Evolutionary conservation across 2,113 vertebrate genomes (phyloP).

Genomic region (Numida meleagris): DNA sequence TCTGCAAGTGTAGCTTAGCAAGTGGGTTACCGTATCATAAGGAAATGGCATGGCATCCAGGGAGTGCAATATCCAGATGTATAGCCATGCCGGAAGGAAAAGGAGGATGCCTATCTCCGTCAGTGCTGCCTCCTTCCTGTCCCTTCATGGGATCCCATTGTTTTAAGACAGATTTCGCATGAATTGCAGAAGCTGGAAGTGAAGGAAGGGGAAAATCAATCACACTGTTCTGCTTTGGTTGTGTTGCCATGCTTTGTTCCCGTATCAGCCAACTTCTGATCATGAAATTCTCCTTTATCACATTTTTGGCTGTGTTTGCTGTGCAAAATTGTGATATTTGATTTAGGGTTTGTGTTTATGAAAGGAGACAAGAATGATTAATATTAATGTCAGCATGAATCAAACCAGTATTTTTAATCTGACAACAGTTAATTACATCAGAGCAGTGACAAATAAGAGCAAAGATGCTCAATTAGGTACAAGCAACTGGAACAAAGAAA

Average conservation of each 20-base stretch:
- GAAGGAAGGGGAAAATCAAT: background rate
- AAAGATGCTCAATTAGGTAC: background rate
- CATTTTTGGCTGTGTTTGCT: constrained; percentile 9
- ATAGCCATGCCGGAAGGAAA: background rate
- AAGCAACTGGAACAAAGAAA: background rate
- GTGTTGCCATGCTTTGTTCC: background rate
- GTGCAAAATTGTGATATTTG: background rate
- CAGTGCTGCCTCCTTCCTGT: background rate
- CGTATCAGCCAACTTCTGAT: background rate
- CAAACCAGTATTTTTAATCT: constrained; percentile 45
- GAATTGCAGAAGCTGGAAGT: background rate
- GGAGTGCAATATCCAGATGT: background rate
- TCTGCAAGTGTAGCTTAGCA: background rate
- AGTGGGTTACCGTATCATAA: background rate
- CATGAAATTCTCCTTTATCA: constrained; percentile 30
- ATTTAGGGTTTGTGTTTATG: constrained; percentile 15
- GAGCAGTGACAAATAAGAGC: background rate
- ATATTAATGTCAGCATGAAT: constrained; percentile 10
- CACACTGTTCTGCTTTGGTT: background rate
- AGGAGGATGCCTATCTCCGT: background rate
- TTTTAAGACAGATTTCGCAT: background rate
- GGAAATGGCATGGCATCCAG: background rate
- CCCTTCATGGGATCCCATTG: background rate
- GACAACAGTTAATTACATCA: background rate
- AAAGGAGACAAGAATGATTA: constrained; percentile 6